Conservation (phyloP, 2,888 invertebrate genomes). For the Rhamnusium bicolor region DNA sequence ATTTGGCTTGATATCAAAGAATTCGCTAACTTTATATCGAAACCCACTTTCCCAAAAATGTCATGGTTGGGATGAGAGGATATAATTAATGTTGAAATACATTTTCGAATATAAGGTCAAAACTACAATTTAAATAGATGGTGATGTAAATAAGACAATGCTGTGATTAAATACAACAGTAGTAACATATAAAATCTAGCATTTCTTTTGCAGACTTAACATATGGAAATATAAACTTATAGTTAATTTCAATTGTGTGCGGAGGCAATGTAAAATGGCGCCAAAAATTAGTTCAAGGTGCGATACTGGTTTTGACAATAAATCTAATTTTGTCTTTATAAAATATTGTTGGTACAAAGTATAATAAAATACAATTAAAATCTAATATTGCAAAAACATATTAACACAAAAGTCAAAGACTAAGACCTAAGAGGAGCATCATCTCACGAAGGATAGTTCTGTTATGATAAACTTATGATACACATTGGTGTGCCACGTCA, state of each 20-base stretch:
- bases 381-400: too few relatives aligned
- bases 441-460: too few relatives aligned
- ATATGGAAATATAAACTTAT: background rate
- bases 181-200: background rate
- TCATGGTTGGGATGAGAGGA: slow-evolving; percentile 14
- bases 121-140: background rate
- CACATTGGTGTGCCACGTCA: too few relatives aligned
- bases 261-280: too few relatives aligned
- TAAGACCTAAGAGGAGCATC: too few relatives aligned
- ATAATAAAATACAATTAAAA: too few relatives aligned
- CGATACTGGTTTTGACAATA: too few relatives aligned
- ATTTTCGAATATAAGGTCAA: slow-evolving; percentile 15
- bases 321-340: too few relatives aligned
- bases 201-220: background rate
- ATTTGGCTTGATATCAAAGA: slow-evolving; percentile 43
- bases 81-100: background rate
- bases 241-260: background rate
- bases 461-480: too few relatives aligned
- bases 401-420: too few relatives aligned
- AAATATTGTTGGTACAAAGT: too few relatives aligned
- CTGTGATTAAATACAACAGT: background rate
- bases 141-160: background rate
- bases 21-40: slow-evolving; percentile 28
- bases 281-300: too few relatives aligned
- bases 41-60: slow-evolving; percentile 22